Evolutionary conservation across 2,888 invertebrate genomes (phyloP), one percentile per base, ranked within the genome.

Genomic region (Isoperla grammatica): DNA sequence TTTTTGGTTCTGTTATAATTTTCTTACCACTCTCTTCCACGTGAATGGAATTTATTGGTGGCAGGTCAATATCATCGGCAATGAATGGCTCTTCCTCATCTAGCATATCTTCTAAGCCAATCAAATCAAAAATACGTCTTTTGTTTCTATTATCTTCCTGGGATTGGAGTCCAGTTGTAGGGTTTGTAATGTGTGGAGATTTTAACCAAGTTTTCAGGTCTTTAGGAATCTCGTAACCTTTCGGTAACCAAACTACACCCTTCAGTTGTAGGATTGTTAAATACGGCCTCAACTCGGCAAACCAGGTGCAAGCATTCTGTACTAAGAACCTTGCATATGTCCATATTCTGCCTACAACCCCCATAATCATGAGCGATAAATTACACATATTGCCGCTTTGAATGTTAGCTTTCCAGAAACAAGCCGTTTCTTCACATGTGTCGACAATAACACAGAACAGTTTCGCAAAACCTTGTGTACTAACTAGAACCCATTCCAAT

Each of bases 261-360:
- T 78, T 74, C 1, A 66, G 55, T 67, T 76, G 70, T 19, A 83
- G 71, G 59, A 71, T 69, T 40, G 70, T 67, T 29, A 75, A 64
- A 66, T 73, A 79, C 17, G 69, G 68, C 65, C 76, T 70, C 45
- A 83, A 69, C 56, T 70, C 70, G 11, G 74, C 70, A 65, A 82
- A 83, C 80, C 81, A 82, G 5, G 71, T 68, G 63, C 79, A 78
- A 23, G 75, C 70, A 67, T 77, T 78, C 64, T 75, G 75, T 4
- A 80, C 66, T 13, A 81, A 71, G 40, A 79, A 71, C 56, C 74
- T 72, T 20, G 76, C 37, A 43, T 73, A 56, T 0, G 62, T 74
- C 80, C 81, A 83, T 63, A 83, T 73, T 67, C 83, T 74, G 64
- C 81, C 76, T 13, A 81, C 65, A 19, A 80, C 71, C 9, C 80